Percentiles rank a stretch among this genome's conserved stretches.
Conservation (phyloP, 2,113 vertebrate species). For the Pomatorhinus ruficollis region DNA sequence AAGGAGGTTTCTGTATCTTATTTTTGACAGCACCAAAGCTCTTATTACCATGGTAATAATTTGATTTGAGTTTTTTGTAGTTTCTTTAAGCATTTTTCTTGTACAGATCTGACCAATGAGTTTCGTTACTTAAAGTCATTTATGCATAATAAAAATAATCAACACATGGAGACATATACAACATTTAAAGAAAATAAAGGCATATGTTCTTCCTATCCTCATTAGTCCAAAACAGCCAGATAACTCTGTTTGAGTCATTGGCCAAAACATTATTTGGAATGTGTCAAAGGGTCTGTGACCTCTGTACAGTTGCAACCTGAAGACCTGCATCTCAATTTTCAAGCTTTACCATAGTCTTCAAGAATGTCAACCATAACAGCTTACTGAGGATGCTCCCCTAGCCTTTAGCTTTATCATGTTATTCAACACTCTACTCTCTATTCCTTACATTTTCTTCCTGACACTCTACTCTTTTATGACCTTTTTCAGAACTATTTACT, state of each 20-base stretch:
- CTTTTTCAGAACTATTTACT: not conserved
- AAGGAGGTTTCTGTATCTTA: not conserved
- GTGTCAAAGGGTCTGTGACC: not conserved
- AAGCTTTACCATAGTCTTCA: not conserved
- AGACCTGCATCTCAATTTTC: not conserved
- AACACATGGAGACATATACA: fast-evolving
- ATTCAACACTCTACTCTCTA: not conserved
- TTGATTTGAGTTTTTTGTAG: not conserved
- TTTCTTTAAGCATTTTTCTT: not conserved
- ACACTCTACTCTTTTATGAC: not conserved
- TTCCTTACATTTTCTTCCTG: not conserved
- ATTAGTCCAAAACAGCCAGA: not conserved
- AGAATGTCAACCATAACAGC: too few relatives aligned
- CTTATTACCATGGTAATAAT: not conserved
- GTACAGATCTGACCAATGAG: not conserved
- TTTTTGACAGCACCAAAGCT: not conserved
- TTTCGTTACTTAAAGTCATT: not conserved
- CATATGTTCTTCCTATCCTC: not conserved
- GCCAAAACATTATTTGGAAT: not conserved
- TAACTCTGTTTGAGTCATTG: not conserved
- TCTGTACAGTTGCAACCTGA: not conserved
- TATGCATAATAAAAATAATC: not conserved
- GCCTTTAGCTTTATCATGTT: not conserved
- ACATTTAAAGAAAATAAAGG: not conserved
- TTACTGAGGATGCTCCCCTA: not conserved